Conservation (phyloP, 2,113 vertebrate species). For the Colossoma macropomum region DNA sequence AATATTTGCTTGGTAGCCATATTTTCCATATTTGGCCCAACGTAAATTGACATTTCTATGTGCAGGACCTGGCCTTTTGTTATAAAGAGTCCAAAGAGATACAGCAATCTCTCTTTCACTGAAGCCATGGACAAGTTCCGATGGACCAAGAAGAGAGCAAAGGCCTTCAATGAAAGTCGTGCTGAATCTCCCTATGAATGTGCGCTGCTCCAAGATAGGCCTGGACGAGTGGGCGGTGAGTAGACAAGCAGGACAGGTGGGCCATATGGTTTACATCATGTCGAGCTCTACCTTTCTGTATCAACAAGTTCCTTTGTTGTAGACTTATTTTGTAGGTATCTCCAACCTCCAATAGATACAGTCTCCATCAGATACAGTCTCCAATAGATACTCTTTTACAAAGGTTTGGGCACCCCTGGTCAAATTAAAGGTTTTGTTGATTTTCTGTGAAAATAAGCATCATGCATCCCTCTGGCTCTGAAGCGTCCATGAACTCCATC, state of each 20-base stretch:
- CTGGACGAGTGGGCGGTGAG: conserved; percentile 87
- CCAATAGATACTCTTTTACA: no score
- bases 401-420: no score
- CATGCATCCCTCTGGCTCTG: no score
- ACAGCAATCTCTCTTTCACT: conserved; percentile 87
- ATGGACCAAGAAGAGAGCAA: conserved; percentile 83
- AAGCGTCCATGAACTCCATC: no score
- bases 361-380: no score
- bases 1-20: no score
- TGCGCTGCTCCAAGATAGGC: conserved; percentile 86
- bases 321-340: no score
- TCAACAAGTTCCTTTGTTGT: not conserved
- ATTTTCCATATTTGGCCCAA: not conserved
- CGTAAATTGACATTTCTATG: not conserved
- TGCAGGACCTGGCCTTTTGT: conserved; percentile 84
- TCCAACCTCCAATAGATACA: no score
- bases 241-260: not conserved
- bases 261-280: not conserved
- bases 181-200: conserved; percentile 80
- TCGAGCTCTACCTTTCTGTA: not conserved
- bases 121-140: conserved; percentile 90
- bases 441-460: no score
- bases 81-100: conserved; percentile 89
- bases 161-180: conserved; percentile 85
- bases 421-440: no score